Evolutionary conservation across 2,113 vertebrate genomes (phyloP).

Genomic region (Oreochromis aureus): DNA sequence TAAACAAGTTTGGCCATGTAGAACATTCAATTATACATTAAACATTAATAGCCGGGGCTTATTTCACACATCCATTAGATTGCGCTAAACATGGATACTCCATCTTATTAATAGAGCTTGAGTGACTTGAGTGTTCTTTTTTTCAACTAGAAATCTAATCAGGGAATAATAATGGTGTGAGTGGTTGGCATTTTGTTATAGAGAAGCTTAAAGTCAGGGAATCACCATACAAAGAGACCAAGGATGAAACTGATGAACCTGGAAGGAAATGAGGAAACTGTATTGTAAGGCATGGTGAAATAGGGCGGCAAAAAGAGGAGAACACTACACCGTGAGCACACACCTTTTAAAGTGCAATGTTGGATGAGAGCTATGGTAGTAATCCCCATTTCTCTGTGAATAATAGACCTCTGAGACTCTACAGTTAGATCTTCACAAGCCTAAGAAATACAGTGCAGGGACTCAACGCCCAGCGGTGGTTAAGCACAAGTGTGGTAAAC

Average conservation of each 20-base stretch:
- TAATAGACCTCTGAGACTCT: slow-evolving; percentile 42
- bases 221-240: not conserved
- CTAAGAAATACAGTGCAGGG: slow-evolving; percentile 25
- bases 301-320: not conserved
- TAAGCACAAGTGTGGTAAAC: not conserved
- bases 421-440: slow-evolving; percentile 34
- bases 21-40: slow-evolving; percentile 76
- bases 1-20: slow-evolving; percentile 71
- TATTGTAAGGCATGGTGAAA: not conserved
- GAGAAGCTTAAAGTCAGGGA: not conserved
- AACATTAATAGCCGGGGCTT: slow-evolving; percentile 70
- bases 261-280: not conserved
- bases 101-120: slow-evolving; percentile 67
- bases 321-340: not conserved
- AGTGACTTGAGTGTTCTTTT: slow-evolving; percentile 42
- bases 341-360: slow-evolving; percentile 35
- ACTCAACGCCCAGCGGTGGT: slow-evolving; percentile 15
- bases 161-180: slow-evolving; percentile 32
- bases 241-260: not conserved
- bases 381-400: slow-evolving; percentile 46
- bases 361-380: slow-evolving; percentile 29
- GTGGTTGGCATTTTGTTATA: slow-evolving; percentile 21
- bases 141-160: slow-evolving; percentile 44
- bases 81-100: slow-evolving; percentile 57
- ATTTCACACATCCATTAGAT: slow-evolving; percentile 69